These are phyloP conservation scores for Onychomys arenicola DNA, from an alignment of 2,797 vertebrate genomes.

Conservation along the genomic window DNA sequence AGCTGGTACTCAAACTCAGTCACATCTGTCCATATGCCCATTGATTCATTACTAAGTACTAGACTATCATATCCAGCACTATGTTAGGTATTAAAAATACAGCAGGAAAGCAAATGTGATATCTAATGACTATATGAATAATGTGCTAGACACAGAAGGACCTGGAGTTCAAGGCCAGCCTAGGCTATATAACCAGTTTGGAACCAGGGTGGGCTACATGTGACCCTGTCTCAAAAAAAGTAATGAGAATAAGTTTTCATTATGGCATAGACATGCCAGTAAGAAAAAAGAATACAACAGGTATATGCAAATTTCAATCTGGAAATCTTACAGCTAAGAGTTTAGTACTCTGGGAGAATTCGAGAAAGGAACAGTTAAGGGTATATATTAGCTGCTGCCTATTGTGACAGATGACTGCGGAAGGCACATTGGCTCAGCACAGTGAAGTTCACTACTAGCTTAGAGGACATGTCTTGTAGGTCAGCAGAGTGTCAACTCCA, in stretches of 20 bases:
- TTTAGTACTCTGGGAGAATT: neutral
- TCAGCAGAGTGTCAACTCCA: neutral
- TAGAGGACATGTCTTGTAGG: neutral
- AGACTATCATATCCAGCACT: neutral
- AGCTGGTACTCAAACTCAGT: neutral
- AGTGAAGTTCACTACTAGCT: neutral
- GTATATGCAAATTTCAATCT: neutral
- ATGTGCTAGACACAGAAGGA: neutral
- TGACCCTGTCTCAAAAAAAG: neutral
- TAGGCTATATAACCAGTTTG: neutral
- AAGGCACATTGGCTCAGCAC: neutral
- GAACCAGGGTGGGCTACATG: neutral
- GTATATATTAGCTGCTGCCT: neutral
- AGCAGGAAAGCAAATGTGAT: neutral
- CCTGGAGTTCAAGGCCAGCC: neutral
- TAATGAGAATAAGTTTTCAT: neutral
- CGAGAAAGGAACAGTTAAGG: slow-evolving; percentile 4
- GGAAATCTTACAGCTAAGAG: neutral
- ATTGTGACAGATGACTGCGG: neutral
- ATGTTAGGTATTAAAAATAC: neutral
- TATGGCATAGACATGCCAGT: neutral
- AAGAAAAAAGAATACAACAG: neutral
- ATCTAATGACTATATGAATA: neutral
- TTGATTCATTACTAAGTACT: neutral
- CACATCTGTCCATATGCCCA: neutral